Base-by-base conservation (phyloP, 1,140 invertebrate species). In the Cotesia chilonis region DNA sequence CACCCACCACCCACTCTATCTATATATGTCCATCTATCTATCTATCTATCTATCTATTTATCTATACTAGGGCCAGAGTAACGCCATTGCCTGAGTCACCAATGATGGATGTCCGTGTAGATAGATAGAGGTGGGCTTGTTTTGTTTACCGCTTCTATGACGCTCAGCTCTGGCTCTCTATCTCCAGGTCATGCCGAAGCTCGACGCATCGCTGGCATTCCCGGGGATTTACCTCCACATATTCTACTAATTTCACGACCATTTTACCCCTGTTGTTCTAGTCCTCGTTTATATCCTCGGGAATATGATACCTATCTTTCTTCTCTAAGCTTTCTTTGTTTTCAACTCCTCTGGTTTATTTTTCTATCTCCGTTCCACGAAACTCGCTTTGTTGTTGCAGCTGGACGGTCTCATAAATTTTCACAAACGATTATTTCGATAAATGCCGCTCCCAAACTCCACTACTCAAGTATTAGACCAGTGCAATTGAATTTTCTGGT, bases 281-380 rank as follows among this genome's bases (percentile, higher is more conserved):
- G 71, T 70, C 68, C 12, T 70, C 59, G 63, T 61, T 47, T 10
- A 1, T 47, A 47, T 47, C 41, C 41, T 7, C 41, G 1, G 28
- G 28, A 28, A 3, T 2, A 28, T 28, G 71, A 70, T 59, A 60
- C 66, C 70, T 76, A 73, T 60, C 54, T 51, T n/a, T 47, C n/a
- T 14, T 60, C 70, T 75, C 72, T 52, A 37, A 47, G 10, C 10
- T 47, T 47, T 47, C 5, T 47, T 47, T 47, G 6, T 47, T 47
- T 47, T 47, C 1, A 9, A 47, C 1, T 47, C 10, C 5, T 47
- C 4, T 47, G 10, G 6, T 47, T 47, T 47, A 47, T 47, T 47
- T 28, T 47, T 47, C 41, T 47, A 47, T 47, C 10, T 10, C 41
- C 6, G 5, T 2, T 5, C 10, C 0, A 47, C 41, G 41, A 9